Percentiles rank a stretch among this genome's conserved stretches.
phyloP scores from a whole-genome alignment of 2,113 vertebrate species.

The Choloepus hoffmanni region DNA sequence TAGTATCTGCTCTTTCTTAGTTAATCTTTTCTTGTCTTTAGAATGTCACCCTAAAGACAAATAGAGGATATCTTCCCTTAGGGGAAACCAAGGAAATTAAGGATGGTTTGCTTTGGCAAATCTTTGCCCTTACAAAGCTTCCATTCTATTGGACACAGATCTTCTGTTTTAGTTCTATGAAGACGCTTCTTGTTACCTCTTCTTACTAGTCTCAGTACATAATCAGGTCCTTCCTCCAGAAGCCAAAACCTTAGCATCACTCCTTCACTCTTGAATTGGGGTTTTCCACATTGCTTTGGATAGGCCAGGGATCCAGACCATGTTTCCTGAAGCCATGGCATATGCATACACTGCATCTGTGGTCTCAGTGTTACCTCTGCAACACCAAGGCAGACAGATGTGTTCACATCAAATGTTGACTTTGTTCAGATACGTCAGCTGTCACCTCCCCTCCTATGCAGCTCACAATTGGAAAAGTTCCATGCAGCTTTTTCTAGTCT shows the following conservation, averaged over 20 bases:
- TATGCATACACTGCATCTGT: background rate
- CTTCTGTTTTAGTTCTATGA: constrained; percentile 49
- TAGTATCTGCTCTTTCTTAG: background rate
- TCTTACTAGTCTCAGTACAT: background rate
- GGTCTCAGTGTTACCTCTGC: background rate
- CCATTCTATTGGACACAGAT: background rate
- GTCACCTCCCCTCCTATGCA: background rate
- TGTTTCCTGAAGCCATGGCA: background rate
- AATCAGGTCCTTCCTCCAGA: background rate
- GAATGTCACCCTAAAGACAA: background rate
- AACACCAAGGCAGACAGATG: background rate
- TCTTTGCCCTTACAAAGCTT: constrained; percentile 10
- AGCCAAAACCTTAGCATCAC: background rate
- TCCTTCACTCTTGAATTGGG: background rate
- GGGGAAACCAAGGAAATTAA: constrained; percentile 14
- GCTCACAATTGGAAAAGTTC: background rate
- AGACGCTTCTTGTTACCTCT: background rate
- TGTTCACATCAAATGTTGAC: constrained; percentile 7
- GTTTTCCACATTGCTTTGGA: background rate
- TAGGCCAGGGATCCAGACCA: accelerated
- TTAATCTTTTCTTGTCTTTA: constrained; percentile 43
- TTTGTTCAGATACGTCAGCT: background rate
- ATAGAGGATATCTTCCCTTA: background rate
- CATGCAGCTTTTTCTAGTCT: background rate
- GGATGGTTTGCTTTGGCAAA: constrained; percentile 20